Evolutionary conservation across 2,888 invertebrate genomes (phyloP), one percentile per base, ranked within the genome.

Genomic region (Apodemia duryi): DNA sequence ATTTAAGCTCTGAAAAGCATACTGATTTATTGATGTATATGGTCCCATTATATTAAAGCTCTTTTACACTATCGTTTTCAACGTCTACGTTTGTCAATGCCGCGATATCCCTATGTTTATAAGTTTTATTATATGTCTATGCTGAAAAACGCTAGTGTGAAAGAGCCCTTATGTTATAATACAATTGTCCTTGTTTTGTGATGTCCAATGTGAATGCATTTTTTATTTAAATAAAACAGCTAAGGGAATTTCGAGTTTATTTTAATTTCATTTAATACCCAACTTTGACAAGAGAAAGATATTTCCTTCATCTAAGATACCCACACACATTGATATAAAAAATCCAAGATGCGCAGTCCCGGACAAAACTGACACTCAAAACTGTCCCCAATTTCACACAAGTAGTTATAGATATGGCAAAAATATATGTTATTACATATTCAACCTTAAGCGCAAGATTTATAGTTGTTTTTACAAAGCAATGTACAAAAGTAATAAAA

Each of bases 191-290:
- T 35, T 60, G 57, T 60, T 60, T 60, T 60, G 57, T 60, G 57
- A 35, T 68, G 63, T 68, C 66, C 62, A 35, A 64, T 66, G 64
- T 65, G 69, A 68, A 70, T 70, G 67, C 68, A 70, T 66, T 70
- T 70, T 70, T 70, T 70, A 70, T 70, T 70, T 70, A 69, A 70
- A 67, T 70, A 70, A 70, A 70, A 70, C 69, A 57, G 69, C 63
- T 69, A 64, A 62, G 43, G 69, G 69, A 66, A 64, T 60, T 13
- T 38, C 46, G 11, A 43, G 10, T 43, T 11, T 43, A n/a, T 49
- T 6, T 13, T n/a, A n/a, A 49, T 49, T 49, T 49, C 5, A 49
- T n/a, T 43, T 43, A 3, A 3, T 11, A 46, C 4, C 6, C 49
- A 49, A 13, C 6, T 49, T 6, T 49, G 4, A 21, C 21, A 21